Base-by-base conservation (phyloP, 2,888 invertebrate species). In the Eupithecia insigniata region DNA sequence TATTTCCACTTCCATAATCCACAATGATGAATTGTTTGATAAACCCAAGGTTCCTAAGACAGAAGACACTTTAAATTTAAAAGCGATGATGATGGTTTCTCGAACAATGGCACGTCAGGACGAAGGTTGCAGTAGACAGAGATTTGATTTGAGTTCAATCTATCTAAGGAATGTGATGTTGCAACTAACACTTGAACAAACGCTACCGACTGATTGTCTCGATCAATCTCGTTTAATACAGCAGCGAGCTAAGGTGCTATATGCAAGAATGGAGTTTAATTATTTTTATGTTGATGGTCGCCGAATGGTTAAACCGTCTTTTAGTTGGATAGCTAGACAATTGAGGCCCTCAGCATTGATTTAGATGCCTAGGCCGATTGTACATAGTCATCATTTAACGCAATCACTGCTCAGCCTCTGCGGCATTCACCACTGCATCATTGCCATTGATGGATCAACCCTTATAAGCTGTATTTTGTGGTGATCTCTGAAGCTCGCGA, bases 61-160 rank as follows among this genome's bases (percentile, higher is more conserved):
- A 43, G 65, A 66, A 66, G 36, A 28, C 18, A 34, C 55, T 55
- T 55, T 55, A 55, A 0, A 55, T 55, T 55, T 26, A 55, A 12
- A 62, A 22, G 36, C 34, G n/a, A n/a, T n/a, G n/a, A n/a, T 66
- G 65, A 66, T 43, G 65, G 36, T n/a, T 16, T 6, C 30, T n/a
- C 60, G 60, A 60, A 60, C 70, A 70, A 65, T 58, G 14, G 55
- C 55, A 18, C 66, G 58, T 60, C 66, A 66, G 70, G 18, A 58
- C 32, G 66, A 60, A 70, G 70, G 70, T 0, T 66, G 22, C 6
- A 18, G 2, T 32, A 22, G 66, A 66, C 32, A 36, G 14, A 8
- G 28, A 66, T 70, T 70, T 66, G 60, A 66, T 70, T 36, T 69
- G 69, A 65, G 66, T 67, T 39, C 58, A 30, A 28, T 36, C 55